Conservation (phyloP, 2,888 invertebrate genomes). For the Lissocephala sabroskyi region DNA sequence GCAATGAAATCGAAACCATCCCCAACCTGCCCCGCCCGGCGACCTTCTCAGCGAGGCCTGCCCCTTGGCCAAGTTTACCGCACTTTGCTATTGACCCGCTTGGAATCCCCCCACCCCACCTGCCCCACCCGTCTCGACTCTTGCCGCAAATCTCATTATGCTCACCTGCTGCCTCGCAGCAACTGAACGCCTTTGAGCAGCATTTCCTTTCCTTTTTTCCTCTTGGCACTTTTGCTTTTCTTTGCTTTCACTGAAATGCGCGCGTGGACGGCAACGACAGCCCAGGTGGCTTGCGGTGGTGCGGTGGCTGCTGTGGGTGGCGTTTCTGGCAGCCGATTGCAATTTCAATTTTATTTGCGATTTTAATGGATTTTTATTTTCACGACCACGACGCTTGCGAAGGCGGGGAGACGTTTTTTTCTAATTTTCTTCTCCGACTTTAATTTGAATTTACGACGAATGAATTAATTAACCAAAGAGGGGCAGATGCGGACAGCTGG, state of each 20-base stretch:
- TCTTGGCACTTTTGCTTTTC: slow-evolving; percentile 1
- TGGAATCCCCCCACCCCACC: no score
- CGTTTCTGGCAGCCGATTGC: slow-evolving; percentile 15
- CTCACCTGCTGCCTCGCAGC: slow-evolving; percentile 50
- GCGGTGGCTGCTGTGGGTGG: no score
- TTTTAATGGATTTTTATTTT: slow-evolving; percentile 46
- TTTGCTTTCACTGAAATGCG: slow-evolving; percentile 43
- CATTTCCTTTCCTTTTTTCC: slow-evolving; percentile 30
- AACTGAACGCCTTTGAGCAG: slow-evolving; percentile 52
- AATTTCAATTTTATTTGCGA: slow-evolving; percentile 38
- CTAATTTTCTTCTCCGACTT: slow-evolving; percentile 26
- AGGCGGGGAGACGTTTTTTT: no score
- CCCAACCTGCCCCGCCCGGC: no score
- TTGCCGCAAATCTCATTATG: slow-evolving; percentile 7
- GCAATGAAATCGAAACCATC: no score
- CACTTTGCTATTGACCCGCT: slow-evolving; percentile 27
- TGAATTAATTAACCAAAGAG: slow-evolving; percentile 22
- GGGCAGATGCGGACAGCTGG: no score
- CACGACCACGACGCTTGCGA: no score
- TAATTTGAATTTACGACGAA: slow-evolving; percentile 44
- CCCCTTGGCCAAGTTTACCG: slow-evolving; percentile 9
- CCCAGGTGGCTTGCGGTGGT: no score
- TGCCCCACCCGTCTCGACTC: slow-evolving; percentile 9
- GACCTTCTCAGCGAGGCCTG: neutral
- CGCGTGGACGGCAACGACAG: no score